phyloP scores from a whole-genome alignment of 2,113 vertebrate genomes.

The Macrotus californicus region DNA sequence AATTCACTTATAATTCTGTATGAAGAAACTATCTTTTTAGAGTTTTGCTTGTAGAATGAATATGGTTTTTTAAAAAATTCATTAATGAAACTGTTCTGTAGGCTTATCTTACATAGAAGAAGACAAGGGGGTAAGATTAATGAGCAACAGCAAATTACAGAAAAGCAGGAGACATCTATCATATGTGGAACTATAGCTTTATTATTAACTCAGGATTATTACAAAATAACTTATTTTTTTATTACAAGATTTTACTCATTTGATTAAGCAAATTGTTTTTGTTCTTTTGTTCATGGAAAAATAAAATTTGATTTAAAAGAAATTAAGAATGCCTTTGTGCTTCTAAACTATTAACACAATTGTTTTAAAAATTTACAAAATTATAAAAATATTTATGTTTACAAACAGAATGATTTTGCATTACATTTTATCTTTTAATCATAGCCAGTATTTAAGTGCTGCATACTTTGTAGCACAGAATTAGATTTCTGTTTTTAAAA shows the following conservation, averaged over 20 bases:
- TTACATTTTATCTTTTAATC: constrained; percentile 32
- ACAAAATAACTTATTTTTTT: background rate
- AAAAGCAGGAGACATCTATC: constrained; percentile 48
- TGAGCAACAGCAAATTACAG: constrained; percentile 48
- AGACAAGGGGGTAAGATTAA: constrained; percentile 59
- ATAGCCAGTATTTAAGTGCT: constrained; percentile 5
- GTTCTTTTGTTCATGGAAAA: constrained; percentile 31
- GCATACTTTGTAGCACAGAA: constrained; percentile 22
- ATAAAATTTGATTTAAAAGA: constrained; percentile 13
- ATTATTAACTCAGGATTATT: constrained; percentile 43
- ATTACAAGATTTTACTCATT: constrained; percentile 16
- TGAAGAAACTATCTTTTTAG: constrained; percentile 17
- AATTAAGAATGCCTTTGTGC: constrained; percentile 18
- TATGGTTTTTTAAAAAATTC: background rate
- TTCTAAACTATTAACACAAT: constrained; percentile 13
- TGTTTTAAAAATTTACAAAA: constrained; percentile 21
- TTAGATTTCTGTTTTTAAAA: constrained; percentile 55
- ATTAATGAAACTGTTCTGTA: constrained; percentile 39
- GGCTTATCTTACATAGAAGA: constrained; percentile 43
- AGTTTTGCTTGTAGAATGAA: constrained; percentile 39
- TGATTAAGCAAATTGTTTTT: background rate
- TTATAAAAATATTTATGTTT: constrained; percentile 3
- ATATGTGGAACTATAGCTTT: constrained; percentile 18
- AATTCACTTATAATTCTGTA: constrained; percentile 12
- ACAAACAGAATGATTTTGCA: constrained; percentile 16